phyloP scores from a whole-genome alignment of 2,888 invertebrate species.

The Cetonia aurata region DNA sequence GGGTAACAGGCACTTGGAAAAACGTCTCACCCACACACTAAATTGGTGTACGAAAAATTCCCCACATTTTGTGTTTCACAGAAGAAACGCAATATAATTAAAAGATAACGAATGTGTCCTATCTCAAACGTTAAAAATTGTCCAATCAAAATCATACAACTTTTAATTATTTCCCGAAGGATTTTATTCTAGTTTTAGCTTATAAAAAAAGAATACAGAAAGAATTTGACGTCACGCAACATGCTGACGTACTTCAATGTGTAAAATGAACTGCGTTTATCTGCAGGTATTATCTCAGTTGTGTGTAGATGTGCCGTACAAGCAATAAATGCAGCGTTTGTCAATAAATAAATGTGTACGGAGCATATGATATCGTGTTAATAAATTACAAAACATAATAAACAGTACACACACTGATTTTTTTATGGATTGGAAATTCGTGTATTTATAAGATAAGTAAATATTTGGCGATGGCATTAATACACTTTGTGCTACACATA shows the following conservation, averaged over 20 bases:
- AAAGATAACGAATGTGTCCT: no score
- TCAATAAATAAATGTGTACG: constrained; percentile 18
- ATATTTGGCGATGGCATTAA: constrained; percentile 35
- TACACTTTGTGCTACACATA: constrained; percentile 9
- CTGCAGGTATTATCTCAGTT: constrained; percentile 9
- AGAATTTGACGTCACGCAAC: background rate
- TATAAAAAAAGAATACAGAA: no score
- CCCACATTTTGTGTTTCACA: no score
- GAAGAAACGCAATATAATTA: no score
- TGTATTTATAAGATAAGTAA: constrained; percentile 29
- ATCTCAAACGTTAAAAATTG: no score
- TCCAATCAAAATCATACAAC: no score
- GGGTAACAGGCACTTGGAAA: no score
- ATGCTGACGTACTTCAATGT: constrained; percentile 14
- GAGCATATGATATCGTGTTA: constrained; percentile 33
- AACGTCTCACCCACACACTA: no score
- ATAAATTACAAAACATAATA: constrained; percentile 37
- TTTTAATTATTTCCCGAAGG: no score
- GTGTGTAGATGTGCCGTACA: background rate
- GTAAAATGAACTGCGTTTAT: constrained; percentile 11
- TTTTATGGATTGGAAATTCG: constrained; percentile 19
- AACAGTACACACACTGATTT: background rate
- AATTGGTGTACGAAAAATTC: no score
- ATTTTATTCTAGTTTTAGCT: no score
- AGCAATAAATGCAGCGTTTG: constrained; percentile 24